phyloP scores from a whole-genome alignment of 1,140 invertebrate genomes.

The Gryon sp. region DNA sequence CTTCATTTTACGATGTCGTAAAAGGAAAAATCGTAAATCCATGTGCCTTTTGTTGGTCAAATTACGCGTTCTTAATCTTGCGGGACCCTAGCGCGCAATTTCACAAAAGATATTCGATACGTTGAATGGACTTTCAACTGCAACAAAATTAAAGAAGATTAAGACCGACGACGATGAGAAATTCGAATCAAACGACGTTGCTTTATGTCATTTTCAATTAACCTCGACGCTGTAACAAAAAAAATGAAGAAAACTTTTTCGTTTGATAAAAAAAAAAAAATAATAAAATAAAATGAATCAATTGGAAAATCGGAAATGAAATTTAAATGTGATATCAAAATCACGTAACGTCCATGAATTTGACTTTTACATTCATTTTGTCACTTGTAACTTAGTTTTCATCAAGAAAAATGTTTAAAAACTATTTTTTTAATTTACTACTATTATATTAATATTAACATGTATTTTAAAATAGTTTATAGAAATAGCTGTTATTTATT shows the following conservation, averaged over 20 bases:
- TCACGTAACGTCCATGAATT: too few relatives aligned
- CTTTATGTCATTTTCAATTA: conserved; percentile 24
- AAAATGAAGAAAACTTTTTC: too few relatives aligned
- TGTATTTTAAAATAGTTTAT: too few relatives aligned
- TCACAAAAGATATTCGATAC: conserved; percentile 46
- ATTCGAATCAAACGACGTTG: conserved; percentile 22
- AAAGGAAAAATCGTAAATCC: conserved; percentile 58
- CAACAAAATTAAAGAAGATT: conserved; percentile 50
- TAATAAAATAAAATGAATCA: neutral
- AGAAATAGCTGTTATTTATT: too few relatives aligned
- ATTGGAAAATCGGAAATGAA: too few relatives aligned
- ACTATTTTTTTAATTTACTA: too few relatives aligned
- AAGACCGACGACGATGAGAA: conserved; percentile 14
- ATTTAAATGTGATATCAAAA: too few relatives aligned
- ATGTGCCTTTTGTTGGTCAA: conserved; percentile 50
- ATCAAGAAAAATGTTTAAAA: too few relatives aligned
- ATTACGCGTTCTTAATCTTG: conserved; percentile 57
- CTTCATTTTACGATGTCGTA: conserved; percentile 54
- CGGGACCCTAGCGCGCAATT: conserved; percentile 31
- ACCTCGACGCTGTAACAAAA: too few relatives aligned
- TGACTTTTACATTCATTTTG: too few relatives aligned
- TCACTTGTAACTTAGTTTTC: too few relatives aligned
- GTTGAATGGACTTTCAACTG: conserved; percentile 48
- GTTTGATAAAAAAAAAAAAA: conserved; percentile 1
- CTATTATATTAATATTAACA: too few relatives aligned